These are phyloP conservation scores for Abramis brama DNA, from an alignment of 2,113 vertebrate species.

Conservation along the genomic window DNA sequence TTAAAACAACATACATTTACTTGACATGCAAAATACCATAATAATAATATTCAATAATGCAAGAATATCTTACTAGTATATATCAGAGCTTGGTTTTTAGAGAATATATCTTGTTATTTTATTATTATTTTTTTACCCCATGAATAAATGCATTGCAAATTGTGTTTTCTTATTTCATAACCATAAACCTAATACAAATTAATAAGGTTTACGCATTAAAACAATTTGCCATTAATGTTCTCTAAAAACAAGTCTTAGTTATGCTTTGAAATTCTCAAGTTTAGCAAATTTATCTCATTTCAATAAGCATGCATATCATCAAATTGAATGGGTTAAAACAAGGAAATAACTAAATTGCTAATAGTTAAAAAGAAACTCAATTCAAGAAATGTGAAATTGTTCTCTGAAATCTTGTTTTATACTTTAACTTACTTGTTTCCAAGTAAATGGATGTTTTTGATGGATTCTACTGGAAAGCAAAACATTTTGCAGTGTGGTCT, in stretches of 20 bases:
- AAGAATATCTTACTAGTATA: neutral
- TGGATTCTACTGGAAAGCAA: neutral
- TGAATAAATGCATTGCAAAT: neutral
- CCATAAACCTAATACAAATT: neutral
- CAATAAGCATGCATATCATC: neutral
- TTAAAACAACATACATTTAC: neutral
- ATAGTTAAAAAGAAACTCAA: neutral
- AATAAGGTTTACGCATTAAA: neutral
- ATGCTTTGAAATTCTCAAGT: neutral
- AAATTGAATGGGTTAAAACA: neutral
- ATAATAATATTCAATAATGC: neutral
- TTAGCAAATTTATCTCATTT: neutral
- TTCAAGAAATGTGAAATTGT: neutral
- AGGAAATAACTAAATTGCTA: neutral
- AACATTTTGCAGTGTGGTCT: neutral
- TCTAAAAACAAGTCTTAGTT: neutral
- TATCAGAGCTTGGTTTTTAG: neutral
- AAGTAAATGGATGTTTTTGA: neutral
- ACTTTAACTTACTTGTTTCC: neutral
- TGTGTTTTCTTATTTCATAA: neutral
- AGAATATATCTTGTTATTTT: neutral
- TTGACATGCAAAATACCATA: neutral
- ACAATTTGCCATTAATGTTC: neutral
- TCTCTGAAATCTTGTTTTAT: neutral
- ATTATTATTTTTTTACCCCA: neutral